phyloP scores from a whole-genome alignment of 2,797 vertebrate species.

The Sebastes goodei region DNA sequence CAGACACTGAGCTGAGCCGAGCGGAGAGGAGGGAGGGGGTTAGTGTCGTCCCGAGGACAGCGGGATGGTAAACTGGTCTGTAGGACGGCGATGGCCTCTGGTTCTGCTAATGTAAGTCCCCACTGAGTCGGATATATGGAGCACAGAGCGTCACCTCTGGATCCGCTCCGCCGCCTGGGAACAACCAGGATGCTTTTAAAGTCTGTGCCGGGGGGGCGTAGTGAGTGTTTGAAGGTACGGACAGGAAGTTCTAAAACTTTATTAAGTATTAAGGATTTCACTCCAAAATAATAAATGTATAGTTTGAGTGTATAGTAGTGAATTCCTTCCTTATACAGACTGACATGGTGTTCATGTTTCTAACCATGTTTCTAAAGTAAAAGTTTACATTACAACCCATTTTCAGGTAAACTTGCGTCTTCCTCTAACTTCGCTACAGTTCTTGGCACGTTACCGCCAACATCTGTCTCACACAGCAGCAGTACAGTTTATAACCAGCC shows the following conservation, averaged over 20 bases:
- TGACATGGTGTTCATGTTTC: background rate
- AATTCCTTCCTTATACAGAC: background rate
- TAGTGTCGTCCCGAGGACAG: conserved; percentile 38
- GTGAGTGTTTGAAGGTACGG: background rate
- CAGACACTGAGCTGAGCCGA: conserved; percentile 28
- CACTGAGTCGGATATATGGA: conserved; percentile 39
- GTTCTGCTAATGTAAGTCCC: conserved; percentile 45
- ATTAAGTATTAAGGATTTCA: background rate
- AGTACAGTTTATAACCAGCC: background rate
- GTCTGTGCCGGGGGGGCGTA: background rate
- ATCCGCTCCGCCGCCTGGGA: background rate
- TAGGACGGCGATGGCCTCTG: conserved; percentile 59
- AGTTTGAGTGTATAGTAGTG: too few relatives aligned
- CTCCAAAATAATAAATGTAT: background rate
- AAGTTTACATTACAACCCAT: background rate
- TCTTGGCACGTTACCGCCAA: background rate
- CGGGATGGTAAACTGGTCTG: conserved; percentile 53
- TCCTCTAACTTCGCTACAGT: background rate
- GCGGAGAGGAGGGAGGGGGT: background rate
- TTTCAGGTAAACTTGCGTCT: background rate
- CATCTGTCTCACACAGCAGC: background rate
- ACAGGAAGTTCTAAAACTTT: background rate
- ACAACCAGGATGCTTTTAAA: background rate
- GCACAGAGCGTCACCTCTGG: conserved; percentile 37
- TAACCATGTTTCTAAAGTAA: too few relatives aligned